phyloP scores from a whole-genome alignment of 2,888 invertebrate genomes.

The Meteorus colon region DNA sequence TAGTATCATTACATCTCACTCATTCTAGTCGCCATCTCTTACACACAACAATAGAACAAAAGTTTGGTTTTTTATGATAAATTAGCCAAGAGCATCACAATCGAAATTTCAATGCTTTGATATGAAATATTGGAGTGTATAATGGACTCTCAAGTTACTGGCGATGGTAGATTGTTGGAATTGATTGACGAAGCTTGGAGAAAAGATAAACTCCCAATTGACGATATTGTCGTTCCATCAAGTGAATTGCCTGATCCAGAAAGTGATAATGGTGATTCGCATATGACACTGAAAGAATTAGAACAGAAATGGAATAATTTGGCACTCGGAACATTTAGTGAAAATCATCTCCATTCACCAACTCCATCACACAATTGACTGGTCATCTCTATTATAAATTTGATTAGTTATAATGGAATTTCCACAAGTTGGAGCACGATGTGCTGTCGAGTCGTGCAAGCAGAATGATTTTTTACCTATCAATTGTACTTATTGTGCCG shows the following conservation, averaged over 20 bases:
- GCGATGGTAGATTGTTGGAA: constrained; percentile 85
- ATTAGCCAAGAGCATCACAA: background rate
- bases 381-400: background rate
- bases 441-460: constrained; percentile 78
- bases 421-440: constrained; percentile 82
- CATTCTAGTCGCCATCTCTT: no score
- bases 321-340: constrained; percentile 75
- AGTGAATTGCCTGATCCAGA: constrained; percentile 94
- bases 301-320: constrained; percentile 80
- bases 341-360: constrained; percentile 74
- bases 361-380: constrained; percentile 67
- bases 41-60: no score
- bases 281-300: constrained; percentile 91
- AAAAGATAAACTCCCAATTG: constrained; percentile 86
- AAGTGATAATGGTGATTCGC: constrained; percentile 93
- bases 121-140: background rate
- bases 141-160: constrained; percentile 70
- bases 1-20: no score
- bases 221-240: constrained; percentile 89
- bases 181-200: constrained; percentile 92
- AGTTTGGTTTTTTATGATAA: no score
- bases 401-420: constrained; percentile 78
- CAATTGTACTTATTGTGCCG: constrained; percentile 78
- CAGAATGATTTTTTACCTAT: constrained; percentile 84
- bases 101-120: background rate